Base-by-base conservation (phyloP, 1,140 invertebrate genomes). In the Liolophura sinensis region DNA sequence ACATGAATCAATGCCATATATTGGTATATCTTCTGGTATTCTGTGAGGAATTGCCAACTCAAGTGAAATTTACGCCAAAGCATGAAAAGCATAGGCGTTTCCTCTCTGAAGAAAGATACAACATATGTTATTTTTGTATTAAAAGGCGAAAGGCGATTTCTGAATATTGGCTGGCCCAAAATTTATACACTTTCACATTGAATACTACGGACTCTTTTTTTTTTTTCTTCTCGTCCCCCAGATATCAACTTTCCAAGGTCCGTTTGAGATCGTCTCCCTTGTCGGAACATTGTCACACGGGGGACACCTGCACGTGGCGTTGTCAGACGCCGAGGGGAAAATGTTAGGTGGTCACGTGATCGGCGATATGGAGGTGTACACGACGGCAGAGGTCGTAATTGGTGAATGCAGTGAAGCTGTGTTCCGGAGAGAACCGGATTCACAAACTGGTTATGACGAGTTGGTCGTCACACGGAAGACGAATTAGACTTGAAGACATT, bases 341-440 rank as follows among this genome's bases (percentile, higher is more conserved):
- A 82, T 84, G 1, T 64, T 85, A n/a, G 81, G 83, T 1, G 86
- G 86, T 59, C 86, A 87, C 75, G 82, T 87, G 16, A 71, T 85
- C 22, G 82, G 81, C 15, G 79, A 85, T 68, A 65, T 86, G n/a
- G 68, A 77, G 24, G 79, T 86, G n/a, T 81, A 80, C 68, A 86
- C 85, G 3, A 87, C 86, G 40, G 85, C 84, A 20, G 85, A 87
- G 72, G 70, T 87, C 11, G 77, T 85, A 1, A 64, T 86, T 31
- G 85, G 85, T 11, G 77, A 85, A 56, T 72, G 73, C 60, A 24
- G 64, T 22, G 72, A 74, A 48, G 60, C 79, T 3, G 60, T 16
- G n/a, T 84, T 85, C 71, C 65, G 52, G 27, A 67, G 85, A 67
- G 69, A 75, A 58, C 47, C 65, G 22, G 84, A 85, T 65, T 9